Evolutionary conservation across 2,797 vertebrate genomes (phyloP), one percentile per base, ranked within the genome.

Genomic region (Champsocephalus esox): DNA sequence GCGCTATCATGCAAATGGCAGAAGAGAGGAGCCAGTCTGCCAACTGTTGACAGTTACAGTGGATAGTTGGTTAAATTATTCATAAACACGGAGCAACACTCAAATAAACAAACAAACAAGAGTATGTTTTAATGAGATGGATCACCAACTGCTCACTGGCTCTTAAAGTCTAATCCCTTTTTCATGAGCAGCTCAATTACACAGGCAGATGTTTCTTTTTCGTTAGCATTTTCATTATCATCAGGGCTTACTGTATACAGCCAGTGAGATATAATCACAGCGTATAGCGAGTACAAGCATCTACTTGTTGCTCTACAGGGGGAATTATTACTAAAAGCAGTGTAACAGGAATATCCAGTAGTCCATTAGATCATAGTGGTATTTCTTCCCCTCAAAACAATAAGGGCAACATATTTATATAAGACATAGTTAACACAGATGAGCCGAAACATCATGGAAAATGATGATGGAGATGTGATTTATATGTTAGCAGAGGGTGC

Each of bases 21-120:
- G 59, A 49, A 44, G 77, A 67, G 70, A 81, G 56, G 72, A 78
- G 66, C 71, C 34, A 48, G 73, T 74, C 85, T 85, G 86, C 76
- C 83, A 86, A 86, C 66, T 81, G 83, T 67, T 92, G 79, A 87
- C 79, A 81, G 87, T 81, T 76, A 79, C 61, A 85, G 80, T 70
- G 79, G 78, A 79, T 83, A 90, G 81, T 83, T 88, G 77, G 66
- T 89, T 91, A 88, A 88, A 92, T 91, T 93, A 91, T 91, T 92
- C 85, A 93, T 85, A 72, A 86, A 81, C 69, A 84, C 9, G 2
- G 75, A 68, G 74, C 77, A 70, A 71, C 70, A 73, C 77, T 73
- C 57, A 66, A 43, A 81, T 45, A 85, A 80, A 87, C 81, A 87
- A 76, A 83, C 77, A 84, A 80, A 84, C 68, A 73, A 52, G 41